Evolutionary conservation across 2,797 vertebrate species (phyloP).

Genomic region (Cheirogaleus major): DNA sequence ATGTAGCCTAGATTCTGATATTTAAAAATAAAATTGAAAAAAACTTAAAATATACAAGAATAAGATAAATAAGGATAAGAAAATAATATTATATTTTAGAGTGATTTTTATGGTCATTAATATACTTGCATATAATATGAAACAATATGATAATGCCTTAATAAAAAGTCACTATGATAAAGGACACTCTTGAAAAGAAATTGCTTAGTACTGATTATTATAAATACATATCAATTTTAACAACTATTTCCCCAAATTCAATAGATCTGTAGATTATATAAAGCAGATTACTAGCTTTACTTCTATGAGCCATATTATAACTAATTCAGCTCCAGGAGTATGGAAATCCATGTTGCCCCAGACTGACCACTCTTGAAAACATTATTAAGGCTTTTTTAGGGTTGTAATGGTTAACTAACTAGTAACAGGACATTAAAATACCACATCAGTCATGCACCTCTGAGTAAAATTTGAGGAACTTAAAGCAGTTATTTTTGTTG

Average conservation of each 20-base stretch:
- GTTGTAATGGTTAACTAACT: not conserved
- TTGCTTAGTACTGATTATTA: slow-evolving; percentile 22
- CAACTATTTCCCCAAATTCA: not conserved
- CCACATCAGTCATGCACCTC: no score
- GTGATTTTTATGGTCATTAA: not conserved
- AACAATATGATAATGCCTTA: not conserved
- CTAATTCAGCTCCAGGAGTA: not conserved
- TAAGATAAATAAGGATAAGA: not conserved
- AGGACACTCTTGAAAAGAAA: not conserved
- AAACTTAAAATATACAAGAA: not conserved
- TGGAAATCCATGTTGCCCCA: not conserved
- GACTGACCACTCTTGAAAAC: not conserved
- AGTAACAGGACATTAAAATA: not conserved
- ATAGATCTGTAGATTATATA: not conserved
- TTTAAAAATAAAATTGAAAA: not conserved
- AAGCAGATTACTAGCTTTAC: not conserved
- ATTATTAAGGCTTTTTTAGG: not conserved
- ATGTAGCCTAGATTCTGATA: not conserved
- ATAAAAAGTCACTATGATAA: slow-evolving; percentile 4
- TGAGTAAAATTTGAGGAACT: not conserved
- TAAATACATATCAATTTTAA: not conserved
- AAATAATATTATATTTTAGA: not conserved
- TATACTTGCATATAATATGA: not conserved
- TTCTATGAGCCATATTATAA: not conserved
- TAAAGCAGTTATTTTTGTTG: not conserved